Base-by-base conservation (phyloP, 2,113 vertebrate species). In the Ciconia maguari region DNA sequence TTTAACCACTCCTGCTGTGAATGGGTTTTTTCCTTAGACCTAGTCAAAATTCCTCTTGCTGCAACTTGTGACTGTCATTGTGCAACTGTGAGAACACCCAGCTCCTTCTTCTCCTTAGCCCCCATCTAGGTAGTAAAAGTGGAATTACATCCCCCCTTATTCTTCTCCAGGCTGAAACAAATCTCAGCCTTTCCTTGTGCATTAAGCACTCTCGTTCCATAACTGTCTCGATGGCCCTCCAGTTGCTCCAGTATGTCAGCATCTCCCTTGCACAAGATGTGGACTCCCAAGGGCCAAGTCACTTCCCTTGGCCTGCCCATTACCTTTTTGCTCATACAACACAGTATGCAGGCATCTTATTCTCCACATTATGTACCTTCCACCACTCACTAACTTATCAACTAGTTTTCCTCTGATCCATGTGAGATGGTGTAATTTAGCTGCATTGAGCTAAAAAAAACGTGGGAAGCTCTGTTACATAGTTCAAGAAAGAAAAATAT, bases 381-480 rank as follows among this genome's bases (percentile, higher is more conserved):
- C 60, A 78, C 55, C 10, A 6, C 16, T 65, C 57, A 61, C 30
- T 32, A 24, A n/a, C 26, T 62, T 48, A 48, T 0, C 13, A 78
- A 62, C 21, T 72, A 16, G 1, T 42, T 81, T 84, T 64, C 69
- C 41, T 81, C 48, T 55, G 32, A 52, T 71, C 51, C 41, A 38
- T 0, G 0, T 21, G 30, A 60, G 7, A 10, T 21, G 18, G 18
- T 57, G 11, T 29, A 64, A 38, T 85, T 64, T 51, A 91, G 9
- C 55, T 46, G 30, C 15, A 77, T 61, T 61, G n/a, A 38, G 51
- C n/a, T 69, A 62, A 75, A 84, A 58, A 51, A n/a, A 7, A 61
- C 27, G 13, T 0, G 0, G 18, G 6, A 90, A 16, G 10, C 18
- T 89, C 55, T 66, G 13, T 55, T 77, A 70, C 4, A 4, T 14